Evolutionary conservation across 35 echinoderm and acorn worm genomes (phyloP).

Genomic region (Acanthaster planci): DNA sequence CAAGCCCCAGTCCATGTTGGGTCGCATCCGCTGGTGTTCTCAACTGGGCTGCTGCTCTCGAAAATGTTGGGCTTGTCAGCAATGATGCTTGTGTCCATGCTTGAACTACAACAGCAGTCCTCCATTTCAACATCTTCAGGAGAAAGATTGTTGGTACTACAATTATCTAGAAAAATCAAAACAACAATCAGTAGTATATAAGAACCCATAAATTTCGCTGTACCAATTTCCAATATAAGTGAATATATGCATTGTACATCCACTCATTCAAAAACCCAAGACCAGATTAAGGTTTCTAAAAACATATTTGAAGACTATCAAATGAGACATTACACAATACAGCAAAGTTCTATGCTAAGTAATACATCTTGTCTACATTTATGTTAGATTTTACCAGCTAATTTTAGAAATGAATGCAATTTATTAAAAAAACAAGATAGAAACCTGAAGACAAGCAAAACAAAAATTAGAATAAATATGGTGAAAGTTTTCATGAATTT

Average conservation of each 20-base stretch:
- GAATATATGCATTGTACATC: background rate
- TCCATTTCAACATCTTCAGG: conserved; percentile 1
- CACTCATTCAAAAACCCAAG: background rate
- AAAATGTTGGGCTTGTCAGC: background rate
- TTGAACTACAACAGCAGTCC: background rate
- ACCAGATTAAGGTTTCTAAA: background rate
- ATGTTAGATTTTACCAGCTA: too few relatives aligned
- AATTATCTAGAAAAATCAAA: background rate
- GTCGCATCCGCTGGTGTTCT: background rate
- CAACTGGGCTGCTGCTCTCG: background rate
- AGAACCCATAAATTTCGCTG: background rate
- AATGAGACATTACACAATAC: background rate
- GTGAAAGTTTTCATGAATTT: too few relatives aligned
- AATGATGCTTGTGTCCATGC: background rate
- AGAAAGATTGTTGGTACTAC: background rate
- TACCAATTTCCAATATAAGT: background rate
- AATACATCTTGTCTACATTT: too few relatives aligned
- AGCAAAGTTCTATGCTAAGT: too few relatives aligned
- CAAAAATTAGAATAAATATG: too few relatives aligned
- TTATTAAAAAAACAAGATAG: too few relatives aligned
- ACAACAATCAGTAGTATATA: background rate
- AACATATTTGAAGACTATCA: background rate
- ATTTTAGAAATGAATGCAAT: too few relatives aligned
- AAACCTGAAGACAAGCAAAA: too few relatives aligned
- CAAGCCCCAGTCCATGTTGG: background rate